Conservation (phyloP, 2,113 vertebrate genomes). For the Ochotona curzoniae region DNA sequence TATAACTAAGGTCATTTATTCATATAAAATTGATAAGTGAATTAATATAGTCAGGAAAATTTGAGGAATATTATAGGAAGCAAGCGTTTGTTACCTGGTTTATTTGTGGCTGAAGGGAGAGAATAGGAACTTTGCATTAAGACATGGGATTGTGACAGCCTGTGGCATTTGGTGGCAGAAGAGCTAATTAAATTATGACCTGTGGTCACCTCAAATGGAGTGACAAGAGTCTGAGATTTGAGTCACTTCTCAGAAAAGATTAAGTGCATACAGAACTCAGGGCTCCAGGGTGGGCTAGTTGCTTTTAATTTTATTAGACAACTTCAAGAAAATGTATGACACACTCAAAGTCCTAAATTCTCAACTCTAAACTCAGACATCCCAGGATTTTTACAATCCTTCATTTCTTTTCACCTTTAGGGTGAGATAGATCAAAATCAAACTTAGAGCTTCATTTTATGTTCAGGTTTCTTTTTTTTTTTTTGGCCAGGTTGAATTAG, state of each 20-base stretch:
- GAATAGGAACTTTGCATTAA: constrained; percentile 1
- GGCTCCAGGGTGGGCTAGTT: neutral
- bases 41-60: neutral
- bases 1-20: neutral
- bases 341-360: constrained; percentile 52
- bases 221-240: neutral
- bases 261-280: constrained; percentile 6
- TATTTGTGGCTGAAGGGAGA: constrained; percentile 14
- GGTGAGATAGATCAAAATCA: constrained; percentile 65
- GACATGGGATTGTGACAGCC: neutral
- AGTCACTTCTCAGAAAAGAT: constrained; percentile 19
- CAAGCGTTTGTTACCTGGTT: neutral
- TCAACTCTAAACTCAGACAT: constrained; percentile 37
- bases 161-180: neutral
- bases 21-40: neutral
- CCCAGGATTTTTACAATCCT: constrained; percentile 48
- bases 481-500: constrained; percentile 60
- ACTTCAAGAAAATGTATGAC: constrained; percentile 41
- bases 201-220: constrained; percentile 57
- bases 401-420: constrained; percentile 57
- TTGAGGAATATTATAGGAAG: neutral
- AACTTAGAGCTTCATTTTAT: constrained; percentile 51
- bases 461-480: constrained; percentile 57
- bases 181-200: constrained; percentile 57
- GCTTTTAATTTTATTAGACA: constrained; percentile 49